These are phyloP conservation scores for Myzus persicae DNA, from an alignment of 1,140 invertebrate genomes.

Conservation along the genomic window DNA sequence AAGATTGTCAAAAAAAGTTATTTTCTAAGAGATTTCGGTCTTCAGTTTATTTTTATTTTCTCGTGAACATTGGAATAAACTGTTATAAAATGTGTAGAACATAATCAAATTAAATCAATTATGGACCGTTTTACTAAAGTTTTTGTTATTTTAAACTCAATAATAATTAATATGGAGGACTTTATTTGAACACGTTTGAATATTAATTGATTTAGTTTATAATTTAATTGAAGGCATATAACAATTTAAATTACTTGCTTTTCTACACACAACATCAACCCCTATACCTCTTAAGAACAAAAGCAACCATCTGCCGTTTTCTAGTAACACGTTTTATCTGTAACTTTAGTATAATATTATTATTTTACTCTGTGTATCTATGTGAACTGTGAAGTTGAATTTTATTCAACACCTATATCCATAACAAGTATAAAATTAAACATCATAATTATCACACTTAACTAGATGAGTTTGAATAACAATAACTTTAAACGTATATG, in stretches of 20 bases:
- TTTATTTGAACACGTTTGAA: background rate
- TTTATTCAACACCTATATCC: background rate
- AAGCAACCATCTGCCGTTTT: background rate
- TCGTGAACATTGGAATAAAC: background rate
- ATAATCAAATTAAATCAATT: constrained; percentile 29
- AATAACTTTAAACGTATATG: background rate
- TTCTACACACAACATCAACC: background rate
- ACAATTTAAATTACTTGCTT: background rate
- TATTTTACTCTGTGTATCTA: background rate
- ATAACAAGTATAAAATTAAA: background rate
- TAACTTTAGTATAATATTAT: background rate
- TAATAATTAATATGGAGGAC: background rate
- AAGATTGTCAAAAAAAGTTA: background rate
- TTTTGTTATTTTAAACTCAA: constrained; percentile 29
- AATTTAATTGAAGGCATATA: background rate
- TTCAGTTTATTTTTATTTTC: background rate
- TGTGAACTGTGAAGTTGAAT: background rate
- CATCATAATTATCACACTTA: background rate
- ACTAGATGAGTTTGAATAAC: background rate
- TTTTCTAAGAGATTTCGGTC: background rate
- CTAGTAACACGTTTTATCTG: background rate
- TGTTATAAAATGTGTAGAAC: background rate
- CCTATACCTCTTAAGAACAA: background rate
- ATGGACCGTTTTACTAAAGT: background rate
- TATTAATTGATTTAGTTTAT: background rate